Conservation (phyloP, 2,888 invertebrate genomes). For the Andrena chrysosceles region DNA sequence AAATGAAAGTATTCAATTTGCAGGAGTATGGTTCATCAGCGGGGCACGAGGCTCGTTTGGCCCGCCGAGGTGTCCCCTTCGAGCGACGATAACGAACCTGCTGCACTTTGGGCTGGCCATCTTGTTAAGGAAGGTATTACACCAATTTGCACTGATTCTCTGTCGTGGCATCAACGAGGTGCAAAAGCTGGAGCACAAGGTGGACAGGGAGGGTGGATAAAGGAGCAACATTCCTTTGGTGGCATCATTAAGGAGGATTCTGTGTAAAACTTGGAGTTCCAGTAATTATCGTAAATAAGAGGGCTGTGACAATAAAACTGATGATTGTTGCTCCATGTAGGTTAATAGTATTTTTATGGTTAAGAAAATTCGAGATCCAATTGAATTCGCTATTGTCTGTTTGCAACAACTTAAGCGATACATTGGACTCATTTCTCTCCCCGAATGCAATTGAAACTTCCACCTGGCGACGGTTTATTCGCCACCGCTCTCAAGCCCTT, state of each 20-base stretch:
- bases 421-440: background rate
- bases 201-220: background rate
- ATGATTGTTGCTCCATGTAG: no score
- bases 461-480: conserved; percentile 41
- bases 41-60: background rate
- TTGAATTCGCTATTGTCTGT: background rate
- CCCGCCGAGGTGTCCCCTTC: background rate
- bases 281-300: no score
- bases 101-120: conserved; percentile 19
- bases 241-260: no score
- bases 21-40: background rate
- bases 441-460: conserved; percentile 18
- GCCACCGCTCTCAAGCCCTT: conserved; percentile 12
- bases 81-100: conserved; percentile 37
- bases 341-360: no score
- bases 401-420: conserved; percentile 15
- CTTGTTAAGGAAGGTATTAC: conserved; percentile 62
- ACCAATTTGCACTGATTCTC: conserved; percentile 54
- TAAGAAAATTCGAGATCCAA: background rate
- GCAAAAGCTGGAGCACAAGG: background rate
- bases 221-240: background rate
- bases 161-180: conserved; percentile 2
- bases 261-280: no score
- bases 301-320: no score
- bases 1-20: background rate